Conservation (phyloP, 2,888 invertebrate genomes). For the Cosmia pyralina region DNA sequence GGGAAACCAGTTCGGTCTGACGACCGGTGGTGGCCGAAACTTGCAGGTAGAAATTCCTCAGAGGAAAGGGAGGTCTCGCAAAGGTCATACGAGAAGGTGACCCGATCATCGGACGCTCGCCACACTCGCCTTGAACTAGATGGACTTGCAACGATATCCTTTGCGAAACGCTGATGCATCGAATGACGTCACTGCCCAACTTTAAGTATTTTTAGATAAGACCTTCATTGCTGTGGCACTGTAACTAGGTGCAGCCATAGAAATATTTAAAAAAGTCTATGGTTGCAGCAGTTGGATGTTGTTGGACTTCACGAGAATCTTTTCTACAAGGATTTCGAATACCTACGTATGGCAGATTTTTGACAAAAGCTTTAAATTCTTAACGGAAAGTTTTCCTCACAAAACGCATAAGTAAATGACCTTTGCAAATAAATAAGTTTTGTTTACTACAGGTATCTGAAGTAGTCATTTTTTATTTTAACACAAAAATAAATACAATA, state of each 20-base stretch:
- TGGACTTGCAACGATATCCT: constrained; percentile 73
- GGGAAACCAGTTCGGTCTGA: constrained; percentile 72
- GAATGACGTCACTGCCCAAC: constrained; percentile 39
- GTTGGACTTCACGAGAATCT: background rate
- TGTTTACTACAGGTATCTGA: background rate
- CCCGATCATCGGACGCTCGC: constrained; percentile 77
- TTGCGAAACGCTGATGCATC: constrained; percentile 69
- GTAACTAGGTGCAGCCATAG: background rate
- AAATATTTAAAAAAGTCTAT: no score
- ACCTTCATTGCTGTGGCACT: background rate
- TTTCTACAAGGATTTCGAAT: background rate
- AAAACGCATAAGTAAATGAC: background rate
- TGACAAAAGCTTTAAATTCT: background rate
- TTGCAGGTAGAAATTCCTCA: constrained; percentile 79
- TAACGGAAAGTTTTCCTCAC: background rate
- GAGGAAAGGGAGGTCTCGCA: constrained; percentile 81
- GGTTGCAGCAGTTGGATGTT: background rate
- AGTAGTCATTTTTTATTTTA: background rate
- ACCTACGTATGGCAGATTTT: background rate
- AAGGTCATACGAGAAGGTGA: constrained; percentile 85
- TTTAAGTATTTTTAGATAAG: constrained; percentile 26
- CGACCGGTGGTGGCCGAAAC: constrained; percentile 59
- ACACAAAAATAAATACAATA: background rate
- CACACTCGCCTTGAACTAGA: constrained; percentile 85
- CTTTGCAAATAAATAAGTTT: background rate